phyloP scores from a whole-genome alignment of 1,140 invertebrate species.

The Orius laevigatus region DNA sequence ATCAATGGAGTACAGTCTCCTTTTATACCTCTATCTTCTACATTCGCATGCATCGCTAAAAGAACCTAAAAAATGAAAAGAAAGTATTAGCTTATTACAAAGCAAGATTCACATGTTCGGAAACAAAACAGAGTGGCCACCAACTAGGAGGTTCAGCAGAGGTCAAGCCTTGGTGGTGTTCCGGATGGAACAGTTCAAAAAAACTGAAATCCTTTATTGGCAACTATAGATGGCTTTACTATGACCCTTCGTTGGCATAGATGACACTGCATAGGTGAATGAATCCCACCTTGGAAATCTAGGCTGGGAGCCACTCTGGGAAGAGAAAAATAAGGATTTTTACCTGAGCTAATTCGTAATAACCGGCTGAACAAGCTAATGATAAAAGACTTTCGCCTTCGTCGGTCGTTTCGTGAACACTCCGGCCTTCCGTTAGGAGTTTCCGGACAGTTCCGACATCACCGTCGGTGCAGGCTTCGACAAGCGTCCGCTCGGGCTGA shows the following conservation, averaged over 20 bases:
- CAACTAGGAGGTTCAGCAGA: too few species aligned
- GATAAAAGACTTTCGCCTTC: constrained; percentile 84
- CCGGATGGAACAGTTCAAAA: too few species aligned
- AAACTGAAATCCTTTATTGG: too few species aligned
- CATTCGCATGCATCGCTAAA: constrained; percentile 91
- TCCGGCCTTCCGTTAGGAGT: constrained; percentile 76
- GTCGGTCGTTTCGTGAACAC: constrained; percentile 81
- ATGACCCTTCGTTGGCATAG: too few species aligned
- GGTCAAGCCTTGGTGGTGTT: too few species aligned
- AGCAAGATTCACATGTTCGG: too few species aligned
- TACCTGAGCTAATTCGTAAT: constrained; percentile 83
- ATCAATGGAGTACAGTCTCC: constrained; percentile 93
- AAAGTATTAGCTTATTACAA: neutral
- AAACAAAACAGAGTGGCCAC: too few species aligned
- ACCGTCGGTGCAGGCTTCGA: constrained; percentile 81
- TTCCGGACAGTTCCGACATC: constrained; percentile 79
- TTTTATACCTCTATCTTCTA: constrained; percentile 88
- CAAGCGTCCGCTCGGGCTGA: constrained; percentile 36
- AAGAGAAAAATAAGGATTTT: constrained; percentile 11
- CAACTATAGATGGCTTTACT: too few species aligned
- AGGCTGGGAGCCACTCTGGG: too few species aligned
- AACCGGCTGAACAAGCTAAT: constrained; percentile 81
- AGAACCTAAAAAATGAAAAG: constrained; percentile 46
- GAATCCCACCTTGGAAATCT: too few species aligned
- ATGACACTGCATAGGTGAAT: too few species aligned